Evolutionary conservation across 2,888 invertebrate species (phyloP).

Genomic region (Branchellion lobata): DNA sequence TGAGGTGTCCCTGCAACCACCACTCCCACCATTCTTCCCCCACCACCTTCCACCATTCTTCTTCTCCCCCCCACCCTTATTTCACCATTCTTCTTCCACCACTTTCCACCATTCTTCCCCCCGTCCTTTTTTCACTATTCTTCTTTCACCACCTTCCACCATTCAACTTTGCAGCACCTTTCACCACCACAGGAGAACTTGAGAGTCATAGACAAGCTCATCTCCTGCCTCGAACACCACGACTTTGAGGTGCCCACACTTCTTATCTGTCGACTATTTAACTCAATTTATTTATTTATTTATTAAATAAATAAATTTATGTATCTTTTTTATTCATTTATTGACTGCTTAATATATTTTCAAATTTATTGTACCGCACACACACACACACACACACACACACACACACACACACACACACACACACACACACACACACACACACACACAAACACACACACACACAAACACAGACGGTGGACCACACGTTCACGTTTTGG

Average conservation of each 20-base stretch:
- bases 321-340: not conserved
- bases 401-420: not conserved
- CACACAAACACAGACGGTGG: conserved; percentile 67
- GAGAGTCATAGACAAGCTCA: not conserved
- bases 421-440: not conserved
- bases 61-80: too few relatives aligned
- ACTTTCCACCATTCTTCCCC: too few relatives aligned
- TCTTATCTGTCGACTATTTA: too few relatives aligned
- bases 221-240: not conserved
- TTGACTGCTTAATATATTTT: not conserved
- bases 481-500: conserved; percentile 94
- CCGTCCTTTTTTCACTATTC: too few relatives aligned
- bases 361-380: not conserved
- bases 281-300: too few relatives aligned
- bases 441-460: not conserved
- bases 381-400: not conserved
- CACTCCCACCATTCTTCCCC: too few relatives aligned
- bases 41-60: too few relatives aligned
- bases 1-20: conserved; percentile 53
- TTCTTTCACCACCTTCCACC: too few relatives aligned
- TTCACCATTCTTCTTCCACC: not conserved
- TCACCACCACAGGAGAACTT: not conserved
- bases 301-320: not conserved
- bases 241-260: not conserved
- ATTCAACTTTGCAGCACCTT: too few relatives aligned